Percentiles rank a stretch among this genome's conserved stretches.
Evolutionary conservation across 2,888 invertebrate genomes (phyloP).

Genomic region (Heliconius ethilla): DNA sequence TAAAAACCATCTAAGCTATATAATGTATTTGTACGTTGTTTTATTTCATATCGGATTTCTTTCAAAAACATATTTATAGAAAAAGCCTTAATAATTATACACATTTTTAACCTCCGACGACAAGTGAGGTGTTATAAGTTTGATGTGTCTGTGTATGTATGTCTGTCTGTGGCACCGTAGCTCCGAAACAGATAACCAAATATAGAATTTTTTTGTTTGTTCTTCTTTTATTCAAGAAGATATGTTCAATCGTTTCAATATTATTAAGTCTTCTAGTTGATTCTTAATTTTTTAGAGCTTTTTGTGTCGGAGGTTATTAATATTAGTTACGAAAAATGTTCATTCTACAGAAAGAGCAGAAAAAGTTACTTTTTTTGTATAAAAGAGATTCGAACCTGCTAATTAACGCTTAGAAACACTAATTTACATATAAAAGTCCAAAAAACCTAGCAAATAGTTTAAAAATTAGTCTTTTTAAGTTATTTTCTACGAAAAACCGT

Average conservation of each 20-base stretch:
- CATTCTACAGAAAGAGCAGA: background rate
- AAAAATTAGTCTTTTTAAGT: background rate
- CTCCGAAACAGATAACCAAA: too few relatives aligned
- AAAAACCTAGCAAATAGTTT: background rate
- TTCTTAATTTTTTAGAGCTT: too few relatives aligned
- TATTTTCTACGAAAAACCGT: background rate
- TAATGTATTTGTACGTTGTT: constrained; percentile 34
- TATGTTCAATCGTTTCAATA: too few relatives aligned
- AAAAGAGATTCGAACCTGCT: background rate
- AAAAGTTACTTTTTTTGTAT: background rate
- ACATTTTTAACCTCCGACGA: background rate
- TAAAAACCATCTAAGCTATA: constrained; percentile 35
- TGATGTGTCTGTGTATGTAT: too few relatives aligned
- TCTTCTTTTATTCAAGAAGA: too few relatives aligned
- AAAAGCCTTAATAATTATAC: background rate
- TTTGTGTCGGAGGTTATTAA: too few relatives aligned
- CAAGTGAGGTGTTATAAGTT: too few relatives aligned
- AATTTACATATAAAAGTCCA: background rate
- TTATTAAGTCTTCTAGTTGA: too few relatives aligned
- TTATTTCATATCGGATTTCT: constrained; percentile 3
- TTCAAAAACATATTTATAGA: background rate
- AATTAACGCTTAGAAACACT: background rate
- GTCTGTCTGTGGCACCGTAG: too few relatives aligned
- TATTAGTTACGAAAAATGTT: background rate
- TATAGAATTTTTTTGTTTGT: too few relatives aligned